Base-by-base conservation (phyloP, 2,797 vertebrate genomes). In the Otus scops region DNA sequence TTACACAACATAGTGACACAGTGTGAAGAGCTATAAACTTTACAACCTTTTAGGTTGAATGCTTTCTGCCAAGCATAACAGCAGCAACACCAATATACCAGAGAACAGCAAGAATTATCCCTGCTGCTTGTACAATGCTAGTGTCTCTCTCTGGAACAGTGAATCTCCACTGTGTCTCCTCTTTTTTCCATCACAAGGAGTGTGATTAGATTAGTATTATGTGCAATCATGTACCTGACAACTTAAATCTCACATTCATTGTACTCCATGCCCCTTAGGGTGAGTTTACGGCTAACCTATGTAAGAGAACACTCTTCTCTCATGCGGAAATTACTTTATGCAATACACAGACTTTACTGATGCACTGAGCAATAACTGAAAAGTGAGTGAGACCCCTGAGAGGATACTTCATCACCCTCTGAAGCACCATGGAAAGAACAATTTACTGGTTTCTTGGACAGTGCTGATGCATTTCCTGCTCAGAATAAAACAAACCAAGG, bases 1-100 rank as follows among this genome's bases (percentile, higher is more conserved):
- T 80, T 93, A 56, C 16, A 16, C n/a, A 69, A 59, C 22, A 15
- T 2, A 26, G 45, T 3, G 54, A 45, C 82, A 65, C 79, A 39
- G 47, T 11, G 65, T 47, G 68, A 80, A 65, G 69, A 93, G 79
- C 69, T 84, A 7, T 60, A 91, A 92, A 88, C 82, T 92, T 67
- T 4, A 59, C 54, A 78, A 5, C 76, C 76, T 89, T 73, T 63
- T 45, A 63, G 69, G 82, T 1, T 78, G 82, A 36, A 65, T 20
- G 67, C 45, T 78, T 54, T 53, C 61, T 82, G 92, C 71, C 85
- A 73, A 84, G 63, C 68, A 26, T 30, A 89, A 10, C 20, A 68
- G 63, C 79, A 80, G 45, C 65, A 65, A 4, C 70, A 51, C 53
- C 85, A 80, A 18, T 1, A 13, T 2, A 34, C 3, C 73, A 85